phyloP scores from a whole-genome alignment of 2,888 invertebrate genomes.

The Orthosia gothica region DNA sequence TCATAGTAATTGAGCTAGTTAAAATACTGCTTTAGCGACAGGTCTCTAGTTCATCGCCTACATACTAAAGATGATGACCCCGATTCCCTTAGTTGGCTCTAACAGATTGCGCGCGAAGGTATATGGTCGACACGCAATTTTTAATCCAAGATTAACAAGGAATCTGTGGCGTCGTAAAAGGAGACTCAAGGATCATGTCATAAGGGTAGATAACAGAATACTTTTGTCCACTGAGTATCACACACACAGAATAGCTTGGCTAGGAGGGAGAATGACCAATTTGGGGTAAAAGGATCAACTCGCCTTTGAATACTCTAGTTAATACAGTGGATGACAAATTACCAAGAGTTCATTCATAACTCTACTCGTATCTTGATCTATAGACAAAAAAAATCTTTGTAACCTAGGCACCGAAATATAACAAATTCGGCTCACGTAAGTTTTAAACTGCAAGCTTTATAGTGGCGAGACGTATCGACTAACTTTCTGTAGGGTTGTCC shows the following conservation, averaged over 20 bases:
- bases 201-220: not conserved
- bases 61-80: slow-evolving; percentile 45
- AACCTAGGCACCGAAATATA: not conserved
- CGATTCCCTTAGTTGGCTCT: slow-evolving; percentile 49
- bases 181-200: not conserved
- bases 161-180: not conserved
- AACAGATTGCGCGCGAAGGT: slow-evolving; percentile 49
- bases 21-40: slow-evolving; percentile 21
- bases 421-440: slow-evolving; percentile 25
- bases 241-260: not conserved
- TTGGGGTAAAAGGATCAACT: not conserved
- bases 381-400: slow-evolving; percentile 1
- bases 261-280: not conserved
- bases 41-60: slow-evolving; percentile 42
- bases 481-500: slow-evolving; percentile 34
- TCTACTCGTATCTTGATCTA: not conserved
- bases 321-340: slow-evolving; percentile 1
- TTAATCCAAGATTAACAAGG: slow-evolving; percentile 22
- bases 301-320: not conserved
- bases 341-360: not conserved
- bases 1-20: slow-evolving; percentile 17
- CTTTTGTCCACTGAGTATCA: slow-evolving; percentile 12
- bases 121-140: slow-evolving; percentile 25
- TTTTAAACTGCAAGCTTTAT: slow-evolving; percentile 36
- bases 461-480: slow-evolving; percentile 46